Evolutionary conservation across 1,140 invertebrate species (phyloP).

Genomic region (Micrasema minimum): DNA sequence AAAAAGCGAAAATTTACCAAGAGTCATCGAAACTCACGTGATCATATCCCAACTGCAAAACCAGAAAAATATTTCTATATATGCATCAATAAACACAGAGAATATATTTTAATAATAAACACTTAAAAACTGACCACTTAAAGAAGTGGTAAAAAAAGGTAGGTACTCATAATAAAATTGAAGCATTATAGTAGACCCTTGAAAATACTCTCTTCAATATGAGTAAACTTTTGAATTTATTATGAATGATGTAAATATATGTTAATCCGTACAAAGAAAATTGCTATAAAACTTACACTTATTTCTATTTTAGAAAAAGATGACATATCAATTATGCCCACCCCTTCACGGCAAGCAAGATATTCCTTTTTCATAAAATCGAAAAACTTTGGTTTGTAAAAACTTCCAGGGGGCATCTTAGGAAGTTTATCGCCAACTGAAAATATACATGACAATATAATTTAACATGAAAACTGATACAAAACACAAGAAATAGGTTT

Average conservation of each 20-base stretch:
- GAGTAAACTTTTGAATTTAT: background rate
- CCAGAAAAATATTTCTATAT: conserved; percentile 1
- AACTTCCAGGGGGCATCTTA: conserved; percentile 70
- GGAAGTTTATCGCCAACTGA: conserved; percentile 55
- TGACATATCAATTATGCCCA: conserved; percentile 86
- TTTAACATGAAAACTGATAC: background rate
- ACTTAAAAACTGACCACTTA: too few relatives aligned
- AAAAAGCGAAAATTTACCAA: conserved; percentile 15
- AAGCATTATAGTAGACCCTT: too few relatives aligned
- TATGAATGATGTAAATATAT: too few relatives aligned
- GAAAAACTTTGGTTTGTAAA: conserved; percentile 82
- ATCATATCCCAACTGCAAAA: conserved; percentile 39
- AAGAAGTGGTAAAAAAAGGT: background rate
- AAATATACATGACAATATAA: conserved; percentile 26
- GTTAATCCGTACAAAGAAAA: too few relatives aligned
- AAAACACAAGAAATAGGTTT: background rate
- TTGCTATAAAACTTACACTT: conserved; percentile 65
- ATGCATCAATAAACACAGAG: background rate
- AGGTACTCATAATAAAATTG: too few relatives aligned
- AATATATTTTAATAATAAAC: too few relatives aligned
- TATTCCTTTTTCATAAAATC: conserved; percentile 81
- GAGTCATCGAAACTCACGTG: conserved; percentile 32
- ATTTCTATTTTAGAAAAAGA: conserved; percentile 87
- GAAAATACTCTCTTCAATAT: too few relatives aligned
- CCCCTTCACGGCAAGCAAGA: conserved; percentile 80